Evolutionary conservation across 2,888 invertebrate genomes (phyloP).

Genomic region (Drosophila demipolita): DNA sequence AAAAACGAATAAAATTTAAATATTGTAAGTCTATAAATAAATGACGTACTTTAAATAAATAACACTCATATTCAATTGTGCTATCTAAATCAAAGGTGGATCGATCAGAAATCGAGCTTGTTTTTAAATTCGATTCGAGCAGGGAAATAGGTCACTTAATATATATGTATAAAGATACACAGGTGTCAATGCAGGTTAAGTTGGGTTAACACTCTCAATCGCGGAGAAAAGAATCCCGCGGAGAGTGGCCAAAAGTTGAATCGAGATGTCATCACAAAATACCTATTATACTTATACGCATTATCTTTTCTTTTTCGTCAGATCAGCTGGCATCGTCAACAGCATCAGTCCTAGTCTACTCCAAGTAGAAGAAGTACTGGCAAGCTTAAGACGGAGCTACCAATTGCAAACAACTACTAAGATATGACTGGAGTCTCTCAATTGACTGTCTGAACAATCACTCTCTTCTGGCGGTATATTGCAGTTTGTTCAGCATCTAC

Average conservation of each 20-base stretch:
- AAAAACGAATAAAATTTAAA: no score
- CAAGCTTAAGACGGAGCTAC: not conserved
- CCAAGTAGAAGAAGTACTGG: no score
- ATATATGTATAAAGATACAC: no score
- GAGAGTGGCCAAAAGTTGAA: slow-evolving; percentile 77
- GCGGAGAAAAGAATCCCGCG: slow-evolving; percentile 72
- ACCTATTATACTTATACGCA: slow-evolving; percentile 13
- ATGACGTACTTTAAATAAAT: no score
- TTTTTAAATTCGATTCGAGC: no score
- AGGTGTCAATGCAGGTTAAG: no score
- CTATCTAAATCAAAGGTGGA: no score
- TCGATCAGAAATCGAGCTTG: no score
- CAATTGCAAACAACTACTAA: not conserved
- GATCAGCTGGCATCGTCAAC: not conserved
- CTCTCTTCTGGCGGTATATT: not conserved
- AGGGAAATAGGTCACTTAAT: no score
- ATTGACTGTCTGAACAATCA: not conserved
- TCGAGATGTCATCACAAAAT: slow-evolving; percentile 61
- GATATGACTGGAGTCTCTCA: not conserved
- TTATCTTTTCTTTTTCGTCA: slow-evolving; percentile 24
- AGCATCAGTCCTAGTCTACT: slow-evolving; percentile 35
- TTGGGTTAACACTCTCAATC: no score
- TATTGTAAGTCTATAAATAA: no score
- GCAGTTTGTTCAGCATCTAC: not conserved
- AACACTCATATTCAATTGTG: no score